Percentiles rank a stretch among this genome's conserved stretches.
Conservation (phyloP, 2,797 vertebrate genomes). For the Sciurus carolinensis region DNA sequence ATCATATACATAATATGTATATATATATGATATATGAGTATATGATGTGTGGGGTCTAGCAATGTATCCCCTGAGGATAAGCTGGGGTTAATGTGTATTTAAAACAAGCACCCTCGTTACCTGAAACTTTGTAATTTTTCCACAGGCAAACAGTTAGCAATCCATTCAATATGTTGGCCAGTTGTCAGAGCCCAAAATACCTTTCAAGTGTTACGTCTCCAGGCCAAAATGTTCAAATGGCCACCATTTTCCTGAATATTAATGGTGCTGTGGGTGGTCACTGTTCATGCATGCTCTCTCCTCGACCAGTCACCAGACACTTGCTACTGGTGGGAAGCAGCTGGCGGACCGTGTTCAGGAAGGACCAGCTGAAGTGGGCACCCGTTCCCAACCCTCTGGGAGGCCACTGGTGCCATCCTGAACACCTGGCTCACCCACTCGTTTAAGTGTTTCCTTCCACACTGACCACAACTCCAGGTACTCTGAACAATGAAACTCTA, state of each 20-base stretch:
- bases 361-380: rapidly evolving
- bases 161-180: neutral
- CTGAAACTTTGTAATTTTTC: neutral
- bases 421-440: too few species aligned
- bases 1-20: too few species aligned
- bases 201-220: too few species aligned
- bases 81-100: too few species aligned
- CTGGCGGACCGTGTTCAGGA: rapidly evolving
- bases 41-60: too few species aligned
- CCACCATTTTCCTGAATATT: neutral
- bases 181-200: neutral
- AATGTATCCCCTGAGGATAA: neutral
- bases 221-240: neutral
- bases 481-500: neutral
- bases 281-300: rapidly evolving
- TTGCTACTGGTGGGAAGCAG: rapidly evolving
- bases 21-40: too few species aligned
- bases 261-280: neutral
- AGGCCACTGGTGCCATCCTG: too few species aligned
- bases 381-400: rapidly evolving
- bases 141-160: neutral
- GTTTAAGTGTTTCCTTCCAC: too few species aligned
- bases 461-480: rapidly evolving
- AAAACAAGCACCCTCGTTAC: neutral
- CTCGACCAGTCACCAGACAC: neutral